These are phyloP conservation scores for Margaritifera margaritifera DNA, from an alignment of 2,888 invertebrate species.

Conservation along the genomic window DNA sequence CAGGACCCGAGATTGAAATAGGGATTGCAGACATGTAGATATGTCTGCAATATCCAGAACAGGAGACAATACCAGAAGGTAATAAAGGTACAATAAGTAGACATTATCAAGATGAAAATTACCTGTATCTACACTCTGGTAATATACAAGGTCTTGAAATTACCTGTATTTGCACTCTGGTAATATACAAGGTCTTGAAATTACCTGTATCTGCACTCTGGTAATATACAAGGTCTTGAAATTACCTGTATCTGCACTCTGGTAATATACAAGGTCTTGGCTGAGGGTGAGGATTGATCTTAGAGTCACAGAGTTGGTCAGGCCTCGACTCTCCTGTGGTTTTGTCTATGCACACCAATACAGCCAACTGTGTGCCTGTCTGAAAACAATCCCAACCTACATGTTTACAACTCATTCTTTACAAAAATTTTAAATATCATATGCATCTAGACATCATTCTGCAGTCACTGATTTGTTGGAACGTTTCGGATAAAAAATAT, in stretches of 20 bases:
- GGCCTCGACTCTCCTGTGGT: constrained; percentile 10
- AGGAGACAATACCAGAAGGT: no score
- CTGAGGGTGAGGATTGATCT: constrained; percentile 5
- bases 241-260: no score
- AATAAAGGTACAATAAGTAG: no score
- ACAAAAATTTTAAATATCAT: neutral
- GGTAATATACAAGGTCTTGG: constrained; percentile 15
- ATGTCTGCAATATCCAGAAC: no score
- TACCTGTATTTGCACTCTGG: constrained; percentile 26
- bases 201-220: no score
- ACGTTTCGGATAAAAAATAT: no score
- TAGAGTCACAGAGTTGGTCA: constrained; percentile 11
- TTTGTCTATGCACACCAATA: constrained; percentile 14
- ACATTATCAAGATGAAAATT: neutral
- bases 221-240: constrained; percentile 16
- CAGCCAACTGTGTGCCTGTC: constrained; percentile 28
- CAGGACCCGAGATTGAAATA: no score
- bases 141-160: no score
- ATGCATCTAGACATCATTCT: no score
- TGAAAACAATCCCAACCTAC: constrained; percentile 6
- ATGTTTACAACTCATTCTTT: neutral
- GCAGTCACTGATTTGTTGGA: no score
- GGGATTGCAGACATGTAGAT: no score
- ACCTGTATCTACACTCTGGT: constrained; percentile 27
- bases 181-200: no score